A percentile compares a stretch with the other conserved stretches of the same genome.
phyloP scores from a whole-genome alignment of 2,113 vertebrate species.

The Dromas ardeola region DNA sequence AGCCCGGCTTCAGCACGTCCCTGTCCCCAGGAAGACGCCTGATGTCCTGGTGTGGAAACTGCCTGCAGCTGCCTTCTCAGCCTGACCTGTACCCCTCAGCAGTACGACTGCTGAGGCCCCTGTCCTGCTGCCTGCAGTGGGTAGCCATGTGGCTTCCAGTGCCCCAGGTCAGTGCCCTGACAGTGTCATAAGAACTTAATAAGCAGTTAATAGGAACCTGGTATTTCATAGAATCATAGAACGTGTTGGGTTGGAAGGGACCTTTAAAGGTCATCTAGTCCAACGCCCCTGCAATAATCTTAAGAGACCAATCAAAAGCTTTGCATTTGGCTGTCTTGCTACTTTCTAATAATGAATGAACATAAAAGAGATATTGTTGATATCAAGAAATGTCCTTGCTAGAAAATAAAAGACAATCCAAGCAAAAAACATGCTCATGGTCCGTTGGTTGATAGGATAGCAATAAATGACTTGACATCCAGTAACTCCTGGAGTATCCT shows the following conservation, averaged over 20 bases:
- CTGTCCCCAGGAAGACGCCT: neutral
- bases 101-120: neutral
- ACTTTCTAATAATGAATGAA: neutral
- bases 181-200: neutral
- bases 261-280: too few species aligned
- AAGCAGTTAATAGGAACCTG: neutral
- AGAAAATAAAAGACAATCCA: neutral
- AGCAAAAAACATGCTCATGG: neutral
- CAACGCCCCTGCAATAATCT: neutral
- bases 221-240: neutral
- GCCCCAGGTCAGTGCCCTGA: neutral
- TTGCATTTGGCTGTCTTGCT: neutral
- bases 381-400: neutral
- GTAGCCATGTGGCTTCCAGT: neutral
- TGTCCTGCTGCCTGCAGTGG: neutral
- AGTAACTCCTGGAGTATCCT: neutral
- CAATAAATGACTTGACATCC: neutral
- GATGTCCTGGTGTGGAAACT: neutral
- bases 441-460: neutral
- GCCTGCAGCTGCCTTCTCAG: neutral
- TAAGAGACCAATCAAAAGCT: neutral
- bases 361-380: neutral
- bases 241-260: too few species aligned
- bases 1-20: accelerated
- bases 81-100: neutral